Conservation (phyloP, 1,140 invertebrate species). For the Drosophila suzukii region DNA sequence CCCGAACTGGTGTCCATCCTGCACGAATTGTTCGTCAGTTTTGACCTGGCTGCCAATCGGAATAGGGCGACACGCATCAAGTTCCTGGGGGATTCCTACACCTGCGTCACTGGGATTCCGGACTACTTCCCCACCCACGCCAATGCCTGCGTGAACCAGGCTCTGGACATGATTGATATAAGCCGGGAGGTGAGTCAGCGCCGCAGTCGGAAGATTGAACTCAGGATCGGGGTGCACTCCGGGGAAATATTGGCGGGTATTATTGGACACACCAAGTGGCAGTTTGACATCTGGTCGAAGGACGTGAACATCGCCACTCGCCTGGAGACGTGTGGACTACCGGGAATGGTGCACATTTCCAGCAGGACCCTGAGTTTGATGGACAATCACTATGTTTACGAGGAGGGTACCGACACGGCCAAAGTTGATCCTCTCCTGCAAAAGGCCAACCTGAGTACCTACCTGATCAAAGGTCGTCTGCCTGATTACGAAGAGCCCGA, state of each 20-base stretch:
- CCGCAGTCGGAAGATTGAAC: constrained; percentile 92
- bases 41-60: constrained; percentile 94
- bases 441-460: constrained; percentile 89
- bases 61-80: constrained; percentile 92
- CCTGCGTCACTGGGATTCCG: constrained; percentile 94
- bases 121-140: constrained; percentile 90
- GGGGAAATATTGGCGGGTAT: constrained; percentile 95
- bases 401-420: constrained; percentile 87
- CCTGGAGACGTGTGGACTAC: constrained; percentile 95
- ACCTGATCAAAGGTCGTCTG: constrained; percentile 86
- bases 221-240: constrained; percentile 97
- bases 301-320: constrained; percentile 97
- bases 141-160: constrained; percentile 93
- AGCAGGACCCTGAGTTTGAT: constrained; percentile 90
- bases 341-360: constrained; percentile 95
- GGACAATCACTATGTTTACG: constrained; percentile 85
- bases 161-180: constrained; percentile 92
- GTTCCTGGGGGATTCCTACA: constrained; percentile 96
- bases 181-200: constrained; percentile 88
- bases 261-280: constrained; percentile 96
- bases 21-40: constrained; percentile 96
- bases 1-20: constrained; percentile 93
- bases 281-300: constrained; percentile 97
- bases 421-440: constrained; percentile 87
- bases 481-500: neutral